Evolutionary conservation across 64 coral and sea anemone genomes (phyloP).

Genomic region (Porites australiensis): DNA sequence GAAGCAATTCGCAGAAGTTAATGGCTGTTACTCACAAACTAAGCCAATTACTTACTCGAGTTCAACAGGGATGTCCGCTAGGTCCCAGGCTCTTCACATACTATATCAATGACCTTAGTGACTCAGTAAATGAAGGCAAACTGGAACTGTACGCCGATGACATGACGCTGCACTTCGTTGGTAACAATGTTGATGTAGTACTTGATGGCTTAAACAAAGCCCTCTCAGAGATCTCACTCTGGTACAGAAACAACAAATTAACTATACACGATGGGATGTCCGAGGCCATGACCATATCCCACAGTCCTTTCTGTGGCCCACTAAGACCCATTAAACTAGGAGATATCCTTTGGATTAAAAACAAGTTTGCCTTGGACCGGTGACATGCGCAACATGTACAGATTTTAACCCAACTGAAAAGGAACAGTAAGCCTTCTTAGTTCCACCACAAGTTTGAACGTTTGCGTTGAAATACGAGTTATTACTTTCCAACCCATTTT

Average conservation of each 20-base stretch:
- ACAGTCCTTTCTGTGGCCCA: slow-evolving; percentile 26
- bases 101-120: slow-evolving; percentile 16
- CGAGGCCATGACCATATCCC: slow-evolving; percentile 23
- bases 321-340: slow-evolving; percentile 8
- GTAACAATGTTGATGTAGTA: no score
- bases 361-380: no score
- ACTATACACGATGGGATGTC: slow-evolving; percentile 45
- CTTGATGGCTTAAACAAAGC: slow-evolving; percentile 51
- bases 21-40: neutral
- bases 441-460: no score
- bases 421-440: no score
- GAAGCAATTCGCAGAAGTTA: neutral
- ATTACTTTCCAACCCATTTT: no score
- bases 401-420: no score
- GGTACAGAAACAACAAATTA: slow-evolving; percentile 59
- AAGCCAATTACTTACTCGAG: neutral
- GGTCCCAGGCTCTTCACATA: slow-evolving; percentile 6
- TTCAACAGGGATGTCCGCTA: neutral
- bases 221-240: slow-evolving; percentile 30
- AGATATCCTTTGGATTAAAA: no score
- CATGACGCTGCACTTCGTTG: no score
- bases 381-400: no score
- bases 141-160: no score
- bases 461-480: no score
- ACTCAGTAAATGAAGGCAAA: slow-evolving; percentile 20